Conservation (phyloP, 2,888 invertebrate species). For the Euclidia mi region DNA sequence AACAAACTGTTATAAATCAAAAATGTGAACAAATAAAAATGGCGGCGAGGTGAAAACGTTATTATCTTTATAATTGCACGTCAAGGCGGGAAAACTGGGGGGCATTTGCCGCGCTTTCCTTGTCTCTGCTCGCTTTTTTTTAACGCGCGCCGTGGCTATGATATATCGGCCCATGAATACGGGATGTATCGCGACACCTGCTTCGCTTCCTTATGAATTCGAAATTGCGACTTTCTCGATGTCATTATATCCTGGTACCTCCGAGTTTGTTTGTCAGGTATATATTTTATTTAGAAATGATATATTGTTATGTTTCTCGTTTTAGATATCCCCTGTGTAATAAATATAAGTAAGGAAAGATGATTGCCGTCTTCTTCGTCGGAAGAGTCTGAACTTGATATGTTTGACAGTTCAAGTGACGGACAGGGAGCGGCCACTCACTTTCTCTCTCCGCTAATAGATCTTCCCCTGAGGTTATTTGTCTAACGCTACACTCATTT, state of each 20-base stretch:
- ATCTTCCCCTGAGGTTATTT: slow-evolving; percentile 23
- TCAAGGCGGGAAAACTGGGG: slow-evolving; percentile 81
- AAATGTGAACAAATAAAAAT: slow-evolving; percentile 85
- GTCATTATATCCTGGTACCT: slow-evolving; percentile 72
- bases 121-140: slow-evolving; percentile 68
- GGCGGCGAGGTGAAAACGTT: slow-evolving; percentile 86
- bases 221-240: slow-evolving; percentile 78
- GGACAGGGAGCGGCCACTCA: slow-evolving; percentile 7
- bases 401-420: slow-evolving; percentile 33
- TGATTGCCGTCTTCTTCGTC: slow-evolving; percentile 21
- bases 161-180: slow-evolving; percentile 89
- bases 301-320: slow-evolving; percentile 39
- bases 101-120: slow-evolving; percentile 70
- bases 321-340: slow-evolving; percentile 26
- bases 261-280: slow-evolving; percentile 48
- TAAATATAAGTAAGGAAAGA: slow-evolving; percentile 22
- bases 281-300: slow-evolving; percentile 44
- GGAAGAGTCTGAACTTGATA: slow-evolving; percentile 12
- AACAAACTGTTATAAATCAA: slow-evolving; percentile 86
- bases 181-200: slow-evolving; percentile 86
- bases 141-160: slow-evolving; percentile 71
- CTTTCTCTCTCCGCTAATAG: slow-evolving; percentile 11
- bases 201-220: slow-evolving; percentile 84
- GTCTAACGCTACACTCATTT: slow-evolving; percentile 42
- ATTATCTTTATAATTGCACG: slow-evolving; percentile 90